Evolutionary conservation across 2,888 invertebrate genomes (phyloP), one percentile per base, ranked within the genome.

Genomic region (Pasiphila rectangulata): DNA sequence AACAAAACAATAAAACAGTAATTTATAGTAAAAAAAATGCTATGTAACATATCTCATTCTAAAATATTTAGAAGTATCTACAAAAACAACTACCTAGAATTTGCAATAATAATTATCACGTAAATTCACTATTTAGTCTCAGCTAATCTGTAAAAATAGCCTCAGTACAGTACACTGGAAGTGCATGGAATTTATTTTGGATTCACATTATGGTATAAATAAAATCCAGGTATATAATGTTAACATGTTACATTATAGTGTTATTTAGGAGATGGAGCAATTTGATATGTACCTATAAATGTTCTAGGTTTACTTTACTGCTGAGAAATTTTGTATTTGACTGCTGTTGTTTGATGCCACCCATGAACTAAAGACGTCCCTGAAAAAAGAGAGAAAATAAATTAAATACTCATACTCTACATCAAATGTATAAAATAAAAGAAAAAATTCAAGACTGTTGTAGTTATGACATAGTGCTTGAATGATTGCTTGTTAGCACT

Each of bases 341-440:
- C 91, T 93, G 84, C 94, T 94, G 90, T 95, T 94, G 90, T 95
- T 94, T 69, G 94, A 93, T 55, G 95, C 94, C 72, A 96, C 96
- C 96, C 96, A 96, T 55, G 94, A 94, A 75, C 94, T 94, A 90
- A 95, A 96, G 57, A 97, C 97, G 84, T 97, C 96, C 87, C 96
- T 96, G 92, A 49, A 91, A 91, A 59, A 0, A 67, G 67, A 58
- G 43, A 69, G 67, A 64, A 51, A 63, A 63, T 29, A 30, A 17
- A 15, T n/a, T n/a, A n/a, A n/a, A n/a, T n/a, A n/a, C n/a, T n/a
- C n/a, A n/a, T 19, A 32, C 5, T 17, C 2, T 4, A 21, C 4
- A 6, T 2, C 21, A 32, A 16, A 16, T 30, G 16, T 16, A 2
- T 37, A 24, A 9, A 17, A 40, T 30, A 27, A 10, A 36, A 15